phyloP scores from a whole-genome alignment of 37 sponge, comb jelly and placozoan species.

The Spongilla lacustris region DNA sequence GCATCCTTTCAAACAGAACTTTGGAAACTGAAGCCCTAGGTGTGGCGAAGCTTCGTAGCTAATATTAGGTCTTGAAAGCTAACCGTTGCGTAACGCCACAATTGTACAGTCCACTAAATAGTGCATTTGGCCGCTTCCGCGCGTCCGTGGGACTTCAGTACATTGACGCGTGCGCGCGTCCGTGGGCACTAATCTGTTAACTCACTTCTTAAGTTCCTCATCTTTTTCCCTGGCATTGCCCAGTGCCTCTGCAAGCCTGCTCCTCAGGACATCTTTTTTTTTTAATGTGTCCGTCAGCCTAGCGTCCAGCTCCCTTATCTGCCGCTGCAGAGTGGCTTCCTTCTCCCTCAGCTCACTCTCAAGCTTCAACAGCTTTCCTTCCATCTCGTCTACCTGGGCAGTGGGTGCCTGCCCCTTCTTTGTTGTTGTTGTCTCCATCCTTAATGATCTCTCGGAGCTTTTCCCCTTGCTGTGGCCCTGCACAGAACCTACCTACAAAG shows the following conservation, averaged over 20 bases:
- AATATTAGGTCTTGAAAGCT: too few species aligned
- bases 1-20: too few species aligned
- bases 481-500: neutral
- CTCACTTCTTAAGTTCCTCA: neutral
- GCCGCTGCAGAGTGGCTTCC: slow-evolving; percentile 8
- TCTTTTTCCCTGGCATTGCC: neutral
- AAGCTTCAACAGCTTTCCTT: slow-evolving; percentile 5
- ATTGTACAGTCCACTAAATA: too few species aligned
- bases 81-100: too few species aligned
- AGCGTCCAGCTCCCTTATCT: slow-evolving; percentile 3
- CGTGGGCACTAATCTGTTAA: too few species aligned
- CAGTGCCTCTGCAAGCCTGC: neutral
- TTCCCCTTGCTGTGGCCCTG: neutral
- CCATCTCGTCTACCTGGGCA: slow-evolving; percentile 10
- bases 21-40: too few species aligned
- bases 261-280: neutral
- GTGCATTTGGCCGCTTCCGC: too few species aligned
- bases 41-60: too few species aligned
- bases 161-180: too few species aligned
- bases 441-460: neutral
- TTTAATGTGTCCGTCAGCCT: neutral
- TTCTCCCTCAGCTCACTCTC: slow-evolving; percentile 21
- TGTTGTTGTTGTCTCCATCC: slow-evolving; percentile 3
- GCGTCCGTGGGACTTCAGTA: too few species aligned
- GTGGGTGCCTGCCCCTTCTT: neutral